Evolutionary conservation across 2,888 invertebrate species (phyloP), one percentile per base, ranked within the genome.

Genomic region (Troides aeacus): DNA sequence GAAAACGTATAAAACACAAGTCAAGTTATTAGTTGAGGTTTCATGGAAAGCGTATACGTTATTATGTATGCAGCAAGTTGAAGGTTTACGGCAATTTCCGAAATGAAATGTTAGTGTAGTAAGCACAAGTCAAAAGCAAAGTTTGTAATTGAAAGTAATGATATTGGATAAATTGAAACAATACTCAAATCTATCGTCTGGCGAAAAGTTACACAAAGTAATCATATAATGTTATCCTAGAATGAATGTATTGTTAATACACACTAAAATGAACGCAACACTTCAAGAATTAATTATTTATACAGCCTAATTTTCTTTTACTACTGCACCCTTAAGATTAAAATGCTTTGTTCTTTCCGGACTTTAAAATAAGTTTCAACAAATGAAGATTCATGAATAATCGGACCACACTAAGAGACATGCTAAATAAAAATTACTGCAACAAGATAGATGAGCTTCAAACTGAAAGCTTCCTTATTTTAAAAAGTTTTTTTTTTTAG

Each of bases 1-100:
- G 77, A 78, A 83, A 81, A 79, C 72, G 76, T 77, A 79, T 81
- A 78, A 81, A 81, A 78, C 75, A 79, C 73, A 77, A 53, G 70
- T 70, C 60, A 72, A 76, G 76, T 75, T 79, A 80, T 78, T 78
- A 76, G 77, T 77, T 73, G 72, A 71, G 64, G 66, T 70, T 70
- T 70, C 70, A 72, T 18, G 68, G 66, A 73, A 70, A 64, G 66
- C 66, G 64, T 72, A 71, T 72, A 74, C 71, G 61, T 75, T 72
- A 67, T 70, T 70, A 66, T 50, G 71, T 72, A 62, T 70, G 71
- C 67, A 50, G 69, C 72, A 71, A 71, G 60, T 71, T 71, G 70
- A 70, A 71, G 63, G 64, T 53, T 61, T 70, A 56, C 61, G 56
- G 67, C 56, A 68, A 69, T 72, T 69, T 68, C 64, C 57, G 61